These are phyloP conservation scores for Agrilus biguttatus DNA, from an alignment of 2,888 invertebrate species.

Conservation along the genomic window DNA sequence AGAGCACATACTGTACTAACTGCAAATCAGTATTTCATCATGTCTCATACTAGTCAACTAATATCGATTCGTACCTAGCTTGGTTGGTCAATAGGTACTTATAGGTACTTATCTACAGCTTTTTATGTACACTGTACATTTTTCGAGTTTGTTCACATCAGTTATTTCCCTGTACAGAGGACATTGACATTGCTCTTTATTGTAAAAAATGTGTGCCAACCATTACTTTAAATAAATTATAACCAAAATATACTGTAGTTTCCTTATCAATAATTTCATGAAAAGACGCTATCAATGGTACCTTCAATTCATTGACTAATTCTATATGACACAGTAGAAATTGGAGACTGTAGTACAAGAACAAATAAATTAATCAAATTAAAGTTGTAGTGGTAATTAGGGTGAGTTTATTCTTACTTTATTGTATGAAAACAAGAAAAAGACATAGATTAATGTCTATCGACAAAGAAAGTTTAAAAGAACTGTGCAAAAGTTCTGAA, in stretches of 20 bases:
- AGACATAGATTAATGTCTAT: too few species aligned
- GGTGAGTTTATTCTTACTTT: too few species aligned
- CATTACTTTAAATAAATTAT: slow-evolving; percentile 30
- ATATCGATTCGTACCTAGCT: slow-evolving; percentile 7
- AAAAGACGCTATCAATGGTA: too few species aligned
- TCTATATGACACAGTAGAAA: too few species aligned
- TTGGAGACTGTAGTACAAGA: too few species aligned
- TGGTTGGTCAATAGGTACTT: background rate
- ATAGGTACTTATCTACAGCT: background rate
- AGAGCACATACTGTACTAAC: slow-evolving; percentile 24
- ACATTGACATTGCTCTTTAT: slow-evolving; percentile 28
- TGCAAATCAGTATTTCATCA: slow-evolving; percentile 26
- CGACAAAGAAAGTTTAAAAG: too few species aligned
- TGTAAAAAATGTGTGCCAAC: slow-evolving; percentile 34
- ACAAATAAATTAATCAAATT: too few species aligned
- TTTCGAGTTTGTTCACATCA: slow-evolving; percentile 9
- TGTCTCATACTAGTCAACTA: slow-evolving; percentile 13
- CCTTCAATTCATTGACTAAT: too few species aligned
- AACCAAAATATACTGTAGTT: slow-evolving; percentile 9
- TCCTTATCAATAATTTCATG: too few species aligned
- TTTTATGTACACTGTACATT: slow-evolving; percentile 3
- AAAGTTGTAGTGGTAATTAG: too few species aligned
- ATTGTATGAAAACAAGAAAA: too few species aligned
- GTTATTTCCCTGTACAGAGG: slow-evolving; percentile 24
- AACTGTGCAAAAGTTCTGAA: too few species aligned